A percentile compares a stretch with the other conserved stretches of the same genome.
Conservation (phyloP, 1,140 invertebrate species). For the Diuraphis noxia region DNA sequence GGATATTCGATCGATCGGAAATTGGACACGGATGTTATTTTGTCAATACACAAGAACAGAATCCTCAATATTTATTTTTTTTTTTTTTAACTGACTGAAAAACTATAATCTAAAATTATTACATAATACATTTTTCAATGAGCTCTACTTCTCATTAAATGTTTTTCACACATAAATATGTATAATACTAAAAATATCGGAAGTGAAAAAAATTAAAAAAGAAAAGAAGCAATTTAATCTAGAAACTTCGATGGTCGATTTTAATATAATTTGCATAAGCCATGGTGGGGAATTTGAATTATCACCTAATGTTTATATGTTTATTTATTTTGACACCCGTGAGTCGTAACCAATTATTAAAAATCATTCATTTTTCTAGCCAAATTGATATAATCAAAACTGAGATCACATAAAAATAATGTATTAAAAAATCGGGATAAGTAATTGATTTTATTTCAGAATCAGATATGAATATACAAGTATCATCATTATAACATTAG, state of each 20-base stretch:
- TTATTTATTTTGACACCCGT: background rate
- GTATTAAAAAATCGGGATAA: too few relatives aligned
- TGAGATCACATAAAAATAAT: too few relatives aligned
- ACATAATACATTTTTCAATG: background rate
- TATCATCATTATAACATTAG: too few relatives aligned
- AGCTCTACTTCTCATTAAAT: background rate
- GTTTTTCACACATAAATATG: background rate
- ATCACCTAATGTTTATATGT: too few relatives aligned
- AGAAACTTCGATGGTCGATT: background rate
- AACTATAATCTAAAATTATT: background rate
- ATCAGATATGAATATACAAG: too few relatives aligned
- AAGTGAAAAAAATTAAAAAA: background rate
- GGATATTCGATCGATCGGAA: background rate
- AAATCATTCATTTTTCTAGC: too few relatives aligned
- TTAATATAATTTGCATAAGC: too few relatives aligned
- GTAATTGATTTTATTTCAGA: too few relatives aligned
- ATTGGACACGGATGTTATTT: background rate
- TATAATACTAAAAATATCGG: background rate
- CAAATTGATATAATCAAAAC: too few relatives aligned
- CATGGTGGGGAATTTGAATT: too few relatives aligned
- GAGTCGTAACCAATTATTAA: too few relatives aligned
- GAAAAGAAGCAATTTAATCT: background rate
- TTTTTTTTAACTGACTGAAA: too few relatives aligned
- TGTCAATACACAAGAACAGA: background rate
- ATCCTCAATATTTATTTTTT: background rate